A percentile compares a stretch with the other conserved stretches of the same genome.
These are phyloP conservation scores for Typhlichthys subterraneus DNA, from an alignment of 2,797 vertebrate species.

Conservation along the genomic window DNA sequence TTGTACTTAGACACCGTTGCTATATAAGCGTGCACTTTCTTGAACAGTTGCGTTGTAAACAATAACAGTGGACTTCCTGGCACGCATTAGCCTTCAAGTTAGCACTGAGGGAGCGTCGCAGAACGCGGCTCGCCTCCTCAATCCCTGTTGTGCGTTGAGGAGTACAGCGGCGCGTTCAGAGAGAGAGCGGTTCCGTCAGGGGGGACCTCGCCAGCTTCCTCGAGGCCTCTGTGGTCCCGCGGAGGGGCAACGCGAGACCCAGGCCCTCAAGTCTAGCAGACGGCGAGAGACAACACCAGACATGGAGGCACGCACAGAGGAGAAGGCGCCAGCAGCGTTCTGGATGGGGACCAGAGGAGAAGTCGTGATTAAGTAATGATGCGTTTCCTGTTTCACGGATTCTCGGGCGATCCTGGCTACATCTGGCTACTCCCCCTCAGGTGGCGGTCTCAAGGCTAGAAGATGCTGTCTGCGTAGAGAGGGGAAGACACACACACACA, in stretches of 20 bases:
- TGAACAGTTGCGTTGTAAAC: no score
- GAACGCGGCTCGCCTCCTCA: no score
- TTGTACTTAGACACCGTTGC: no score
- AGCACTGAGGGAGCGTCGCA: no score
- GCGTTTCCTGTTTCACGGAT: slow-evolving; percentile 23
- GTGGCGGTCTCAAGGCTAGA: slow-evolving; percentile 24
- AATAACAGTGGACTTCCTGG: no score
- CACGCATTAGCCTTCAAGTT: no score
- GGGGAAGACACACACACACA: not conserved
- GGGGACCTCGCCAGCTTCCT: no score
- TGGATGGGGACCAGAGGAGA: slow-evolving; percentile 36
- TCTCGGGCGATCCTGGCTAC: slow-evolving; percentile 33
- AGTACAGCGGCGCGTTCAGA: no score
- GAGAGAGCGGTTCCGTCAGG: no score
- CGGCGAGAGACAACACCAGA: slow-evolving; percentile 10
- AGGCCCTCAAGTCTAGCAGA: slow-evolving; percentile 14
- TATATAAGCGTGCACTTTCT: no score
- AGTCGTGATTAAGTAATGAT: slow-evolving; percentile 52
- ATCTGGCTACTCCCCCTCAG: slow-evolving; percentile 45
- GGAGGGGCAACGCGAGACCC: not conserved
- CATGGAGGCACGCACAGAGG: not conserved
- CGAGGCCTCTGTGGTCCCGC: no score
- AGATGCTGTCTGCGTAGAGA: slow-evolving; percentile 4
- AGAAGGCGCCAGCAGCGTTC: slow-evolving; percentile 32
- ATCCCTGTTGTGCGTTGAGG: no score